Percentiles rank a stretch among this genome's conserved stretches.
Evolutionary conservation across 2,113 vertebrate genomes (phyloP).

Genomic region (Barbus barbus): DNA sequence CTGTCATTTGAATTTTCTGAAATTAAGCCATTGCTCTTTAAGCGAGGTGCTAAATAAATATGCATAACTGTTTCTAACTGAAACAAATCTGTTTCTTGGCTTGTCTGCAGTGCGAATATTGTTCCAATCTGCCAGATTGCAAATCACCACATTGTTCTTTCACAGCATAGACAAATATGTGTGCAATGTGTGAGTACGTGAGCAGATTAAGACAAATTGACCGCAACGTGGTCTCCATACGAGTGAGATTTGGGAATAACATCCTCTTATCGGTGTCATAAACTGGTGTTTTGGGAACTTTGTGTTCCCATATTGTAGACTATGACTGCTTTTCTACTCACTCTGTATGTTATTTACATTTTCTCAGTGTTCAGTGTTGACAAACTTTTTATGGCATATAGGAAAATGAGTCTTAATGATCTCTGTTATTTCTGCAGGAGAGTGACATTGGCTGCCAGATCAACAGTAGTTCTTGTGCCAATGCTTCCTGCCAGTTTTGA

Average conservation of each 20-base stretch:
- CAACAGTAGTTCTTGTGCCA: not conserved
- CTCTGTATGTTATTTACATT: not conserved
- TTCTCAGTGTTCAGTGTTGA: not conserved
- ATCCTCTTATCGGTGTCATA: slow-evolving; percentile 8
- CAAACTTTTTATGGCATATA: not conserved
- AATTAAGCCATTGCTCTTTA: not conserved
- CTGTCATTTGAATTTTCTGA: not conserved
- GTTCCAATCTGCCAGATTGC: not conserved
- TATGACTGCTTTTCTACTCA: not conserved
- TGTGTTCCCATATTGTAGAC: not conserved
- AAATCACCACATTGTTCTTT: not conserved
- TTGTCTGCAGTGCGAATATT: not conserved
- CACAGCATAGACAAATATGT: not conserved
- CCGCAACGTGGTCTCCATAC: not conserved
- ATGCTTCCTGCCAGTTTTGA: not conserved
- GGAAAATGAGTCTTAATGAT: slow-evolving; percentile 1
- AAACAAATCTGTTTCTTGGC: not conserved
- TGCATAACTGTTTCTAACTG: not conserved
- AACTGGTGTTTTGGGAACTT: not conserved
- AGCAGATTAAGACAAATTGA: slow-evolving; percentile 11
- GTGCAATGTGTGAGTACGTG: not conserved
- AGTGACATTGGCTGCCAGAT: not conserved
- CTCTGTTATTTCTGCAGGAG: not conserved
- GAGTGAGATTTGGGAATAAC: not conserved
- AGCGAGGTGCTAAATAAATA: not conserved